These are phyloP conservation scores for Petrolisthes cinctipes DNA, from an alignment of 2,888 invertebrate species.

Conservation along the genomic window DNA sequence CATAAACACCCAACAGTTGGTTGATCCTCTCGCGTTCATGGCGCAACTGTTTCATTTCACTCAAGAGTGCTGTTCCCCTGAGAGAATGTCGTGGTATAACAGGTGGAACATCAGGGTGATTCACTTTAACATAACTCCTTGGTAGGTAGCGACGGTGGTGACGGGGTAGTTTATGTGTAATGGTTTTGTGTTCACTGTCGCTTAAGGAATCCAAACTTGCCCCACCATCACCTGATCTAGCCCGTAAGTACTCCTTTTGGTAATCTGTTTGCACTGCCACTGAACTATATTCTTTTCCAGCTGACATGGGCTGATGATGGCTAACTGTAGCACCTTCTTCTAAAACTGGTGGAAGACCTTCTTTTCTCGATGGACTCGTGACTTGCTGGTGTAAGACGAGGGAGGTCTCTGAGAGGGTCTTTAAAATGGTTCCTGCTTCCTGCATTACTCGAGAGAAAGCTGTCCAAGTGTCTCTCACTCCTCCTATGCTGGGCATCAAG, in stretches of 20 bases:
- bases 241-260: constrained; percentile 6
- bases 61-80: neutral
- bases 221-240: constrained; percentile 22
- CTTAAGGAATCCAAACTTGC: constrained; percentile 47
- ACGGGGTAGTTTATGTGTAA: neutral
- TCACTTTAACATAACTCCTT: neutral
- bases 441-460: constrained; percentile 48
- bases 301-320: neutral
- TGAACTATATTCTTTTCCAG: constrained; percentile 22
- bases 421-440: constrained; percentile 54
- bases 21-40: constrained; percentile 41
- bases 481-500: constrained; percentile 13
- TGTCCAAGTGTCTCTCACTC: constrained; percentile 32
- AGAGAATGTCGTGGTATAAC: neutral
- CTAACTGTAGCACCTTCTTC: constrained; percentile 28
- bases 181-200: constrained; percentile 30
- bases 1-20: constrained; percentile 24
- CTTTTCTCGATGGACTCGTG: constrained; percentile 36
- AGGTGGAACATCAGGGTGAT: neutral
- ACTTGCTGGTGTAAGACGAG: constrained; percentile 39
- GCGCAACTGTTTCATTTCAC: constrained; percentile 31
- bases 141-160: neutral
- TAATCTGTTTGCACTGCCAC: constrained; percentile 52
- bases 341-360: constrained; percentile 36
- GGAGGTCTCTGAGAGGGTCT: constrained; percentile 54